A percentile compares a stretch with the other conserved stretches of the same genome.
These are phyloP conservation scores for Drosophila vallismaia DNA, from an alignment of 2,888 invertebrate genomes.

Conservation along the genomic window DNA sequence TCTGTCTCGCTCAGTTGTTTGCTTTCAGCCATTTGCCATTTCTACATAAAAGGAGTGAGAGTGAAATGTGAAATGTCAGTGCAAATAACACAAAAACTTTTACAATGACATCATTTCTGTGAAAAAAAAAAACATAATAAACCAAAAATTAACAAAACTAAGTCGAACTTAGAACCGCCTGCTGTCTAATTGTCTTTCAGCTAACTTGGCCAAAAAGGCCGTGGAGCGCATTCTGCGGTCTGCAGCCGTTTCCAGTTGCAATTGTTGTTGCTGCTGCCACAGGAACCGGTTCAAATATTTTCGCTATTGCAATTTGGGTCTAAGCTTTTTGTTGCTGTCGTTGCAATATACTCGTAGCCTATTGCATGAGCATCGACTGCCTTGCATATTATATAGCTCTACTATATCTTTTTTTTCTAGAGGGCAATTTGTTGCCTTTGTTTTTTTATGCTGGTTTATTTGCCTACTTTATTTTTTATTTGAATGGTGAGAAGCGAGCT, in stretches of 20 bases:
- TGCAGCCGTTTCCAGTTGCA: conserved; percentile 58
- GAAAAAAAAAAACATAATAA: conserved; percentile 1
- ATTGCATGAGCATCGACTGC: conserved; percentile 63
- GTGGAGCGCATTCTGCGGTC: conserved; percentile 64
- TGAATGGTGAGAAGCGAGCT: conserved; percentile 37
- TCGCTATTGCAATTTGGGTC: conserved; percentile 69
- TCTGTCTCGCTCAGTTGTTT: conserved; percentile 29
- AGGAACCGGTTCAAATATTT: conserved; percentile 73
- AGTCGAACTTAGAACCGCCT: conserved; percentile 29
- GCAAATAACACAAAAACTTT: conserved; percentile 44
- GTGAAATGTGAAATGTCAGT: conserved; percentile 77
- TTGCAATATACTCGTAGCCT: conserved; percentile 42
- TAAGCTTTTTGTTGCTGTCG: conserved; percentile 49
- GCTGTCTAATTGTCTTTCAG: conserved; percentile 39
- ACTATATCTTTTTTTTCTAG: conserved; percentile 39
- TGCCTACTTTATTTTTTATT: conserved; percentile 29
- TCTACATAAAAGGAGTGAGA: conserved; percentile 77
- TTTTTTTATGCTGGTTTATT: conserved; percentile 32
- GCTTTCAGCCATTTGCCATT: conserved; percentile 55
- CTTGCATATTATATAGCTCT: conserved; percentile 37
- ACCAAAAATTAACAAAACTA: conserved; percentile 8
- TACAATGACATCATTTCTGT: conserved; percentile 69
- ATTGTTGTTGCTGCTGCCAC: conserved; percentile 32
- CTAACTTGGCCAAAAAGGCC: conserved; percentile 60
- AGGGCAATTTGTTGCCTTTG: conserved; percentile 28